Evolutionary conservation across 2,888 invertebrate genomes (phyloP), one percentile per base, ranked within the genome.

Genomic region (Trachelus iudaicus): DNA sequence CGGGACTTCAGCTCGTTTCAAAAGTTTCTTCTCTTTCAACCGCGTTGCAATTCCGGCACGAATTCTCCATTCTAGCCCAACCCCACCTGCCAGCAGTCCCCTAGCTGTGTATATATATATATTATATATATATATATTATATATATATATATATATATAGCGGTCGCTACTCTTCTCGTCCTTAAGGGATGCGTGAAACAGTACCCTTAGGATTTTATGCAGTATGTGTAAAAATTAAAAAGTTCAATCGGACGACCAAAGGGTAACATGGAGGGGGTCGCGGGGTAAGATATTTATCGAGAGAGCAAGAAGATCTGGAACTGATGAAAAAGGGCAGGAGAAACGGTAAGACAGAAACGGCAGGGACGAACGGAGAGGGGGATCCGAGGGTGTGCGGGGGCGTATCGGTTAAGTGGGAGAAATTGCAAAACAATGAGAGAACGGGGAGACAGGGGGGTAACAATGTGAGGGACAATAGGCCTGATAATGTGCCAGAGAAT

Each of bases 381-480:
- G 37, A 35, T 69, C 56, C 23, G 23, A 69, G 69, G 81, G 84
- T 82, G 85, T 87, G 83, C 80, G 86, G 87, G 86, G 87, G 86
- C 84, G 90, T 90, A 91, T 90, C 89, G 89, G 91, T 91, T 91
- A 91, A 91, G 91, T 91, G 90, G 91, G 88, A 90, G 90, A 91
- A 91, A 91, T 91, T 91, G 91, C 90, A 90, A 91, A 91, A 91
- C 91, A 91, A 91, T 91, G 90, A 90, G 88, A 87, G 83, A 85
- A 82, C 83, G 85, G 83, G 33, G 85, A 83, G 68, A 78, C 73
- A 77, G 34, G 34, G 85, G 90, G 88, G 87, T 90, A 90, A 91
- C 90, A 90, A 91, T 90, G 90, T 89, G 89, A 91, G 89, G 89
- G 90, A 91, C 91, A 91, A 91, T 91, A 90, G 91, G 90, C 91